Conservation (phyloP, 2,888 invertebrate genomes). For the Dicyrtomina minuta region DNA sequence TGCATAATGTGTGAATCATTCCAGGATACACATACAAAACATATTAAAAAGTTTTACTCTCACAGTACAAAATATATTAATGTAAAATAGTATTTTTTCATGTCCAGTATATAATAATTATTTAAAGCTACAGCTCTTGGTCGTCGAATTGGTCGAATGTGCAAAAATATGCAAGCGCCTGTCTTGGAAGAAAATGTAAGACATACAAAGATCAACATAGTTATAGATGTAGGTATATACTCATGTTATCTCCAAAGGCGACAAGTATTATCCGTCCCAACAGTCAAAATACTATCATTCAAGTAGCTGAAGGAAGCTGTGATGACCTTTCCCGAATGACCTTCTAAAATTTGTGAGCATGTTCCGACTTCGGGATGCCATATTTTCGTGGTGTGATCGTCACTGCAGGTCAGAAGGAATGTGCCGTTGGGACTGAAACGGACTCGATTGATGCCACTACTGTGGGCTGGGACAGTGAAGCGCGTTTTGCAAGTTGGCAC, state of each 20-base stretch:
- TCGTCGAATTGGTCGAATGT: no score
- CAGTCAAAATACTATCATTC: constrained; percentile 76
- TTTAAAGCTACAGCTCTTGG: no score
- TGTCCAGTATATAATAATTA: no score
- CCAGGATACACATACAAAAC: no score
- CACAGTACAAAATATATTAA: no score
- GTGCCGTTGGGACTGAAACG: constrained; percentile 79
- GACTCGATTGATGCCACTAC: constrained; percentile 60
- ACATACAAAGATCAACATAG: no score
- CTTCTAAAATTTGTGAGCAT: constrained; percentile 71
- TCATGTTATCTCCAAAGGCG: constrained; percentile 69
- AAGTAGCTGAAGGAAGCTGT: constrained; percentile 78
- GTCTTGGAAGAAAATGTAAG: no score
- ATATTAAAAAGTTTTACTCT: no score
- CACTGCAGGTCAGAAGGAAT: constrained; percentile 72
- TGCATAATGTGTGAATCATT: no score
- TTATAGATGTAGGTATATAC: no score
- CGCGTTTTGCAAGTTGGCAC: constrained; percentile 53
- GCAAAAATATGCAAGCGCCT: no score
- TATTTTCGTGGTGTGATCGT: constrained; percentile 71
- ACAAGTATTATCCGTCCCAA: constrained; percentile 80
- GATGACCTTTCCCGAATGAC: constrained; percentile 77
- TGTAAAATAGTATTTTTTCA: no score
- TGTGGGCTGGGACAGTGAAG: constrained; percentile 36
- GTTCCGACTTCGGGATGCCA: constrained; percentile 67